These are phyloP conservation scores for Salmo trutta DNA, from an alignment of 2,797 vertebrate genomes.

Conservation along the genomic window DNA sequence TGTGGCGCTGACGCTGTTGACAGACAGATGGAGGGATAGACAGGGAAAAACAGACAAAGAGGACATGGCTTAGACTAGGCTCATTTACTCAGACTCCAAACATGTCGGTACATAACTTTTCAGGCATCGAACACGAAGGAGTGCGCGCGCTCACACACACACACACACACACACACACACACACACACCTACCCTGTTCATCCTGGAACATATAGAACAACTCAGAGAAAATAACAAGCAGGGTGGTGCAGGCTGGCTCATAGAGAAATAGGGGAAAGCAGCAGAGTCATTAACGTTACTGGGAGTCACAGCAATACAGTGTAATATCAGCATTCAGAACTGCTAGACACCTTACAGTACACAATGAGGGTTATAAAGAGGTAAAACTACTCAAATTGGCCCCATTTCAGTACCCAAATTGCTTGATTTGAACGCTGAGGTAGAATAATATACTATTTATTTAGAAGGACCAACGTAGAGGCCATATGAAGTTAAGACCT, in stretches of 20 bases:
- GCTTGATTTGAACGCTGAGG: background rate
- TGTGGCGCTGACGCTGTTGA: slow-evolving; percentile 86
- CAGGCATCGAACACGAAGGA: background rate
- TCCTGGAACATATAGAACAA: slow-evolving; percentile 1
- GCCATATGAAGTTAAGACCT: slow-evolving; percentile 2
- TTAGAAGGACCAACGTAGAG: background rate
- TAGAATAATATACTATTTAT: background rate
- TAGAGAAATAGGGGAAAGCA: slow-evolving; percentile 43
- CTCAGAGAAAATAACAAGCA: slow-evolving; percentile 38
- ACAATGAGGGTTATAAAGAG: background rate
- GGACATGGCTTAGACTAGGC: background rate
- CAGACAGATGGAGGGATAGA: slow-evolving; percentile 51
- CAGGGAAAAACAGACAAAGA: background rate
- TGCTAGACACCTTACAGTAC: background rate
- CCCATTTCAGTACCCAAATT: slow-evolving; percentile 14
- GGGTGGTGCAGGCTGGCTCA: slow-evolving; percentile 16
- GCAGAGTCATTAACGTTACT: slow-evolving; percentile 30
- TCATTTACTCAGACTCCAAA: background rate
- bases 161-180: slow-evolving; percentile 7
- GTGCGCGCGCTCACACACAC: slow-evolving; percentile 4
- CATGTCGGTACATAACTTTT: background rate
- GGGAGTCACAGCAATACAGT: slow-evolving; percentile 48
- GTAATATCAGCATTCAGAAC: slow-evolving; percentile 29
- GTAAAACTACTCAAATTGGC: background rate
- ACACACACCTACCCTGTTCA: slow-evolving; percentile 2